A percentile compares a stretch with the other conserved stretches of the same genome.
Evolutionary conservation across 2,888 invertebrate species (phyloP).

Genomic region (Ormyrus thymus): DNA sequence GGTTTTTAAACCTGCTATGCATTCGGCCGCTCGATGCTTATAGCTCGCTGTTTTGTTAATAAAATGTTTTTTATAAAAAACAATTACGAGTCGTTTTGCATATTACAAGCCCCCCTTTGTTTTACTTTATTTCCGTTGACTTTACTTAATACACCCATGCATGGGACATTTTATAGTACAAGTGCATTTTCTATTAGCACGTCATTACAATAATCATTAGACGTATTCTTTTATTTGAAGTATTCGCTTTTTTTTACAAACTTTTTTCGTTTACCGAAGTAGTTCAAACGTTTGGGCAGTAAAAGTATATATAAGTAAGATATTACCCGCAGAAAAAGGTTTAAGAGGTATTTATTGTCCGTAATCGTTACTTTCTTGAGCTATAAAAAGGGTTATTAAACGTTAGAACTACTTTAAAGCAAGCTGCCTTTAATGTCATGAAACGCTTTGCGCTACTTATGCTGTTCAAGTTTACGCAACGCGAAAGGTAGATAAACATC

Average conservation of each 20-base stretch:
- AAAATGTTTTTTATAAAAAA: slow-evolving; percentile 52
- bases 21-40: slow-evolving; percentile 50
- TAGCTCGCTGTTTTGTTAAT: slow-evolving; percentile 55
- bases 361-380: background rate
- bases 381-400: background rate
- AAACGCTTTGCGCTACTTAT: slow-evolving; percentile 38
- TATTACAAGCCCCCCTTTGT: slow-evolving; percentile 28
- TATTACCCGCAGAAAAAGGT: too few relatives aligned
- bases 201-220: too few relatives aligned
- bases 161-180: slow-evolving; percentile 1
- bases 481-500: background rate
- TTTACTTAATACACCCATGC: slow-evolving; percentile 3
- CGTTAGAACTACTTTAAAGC: too few relatives aligned
- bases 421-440: slow-evolving; percentile 2
- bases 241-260: background rate
- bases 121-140: slow-evolving; percentile 12
- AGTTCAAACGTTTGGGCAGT: too few relatives aligned
- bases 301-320: too few relatives aligned
- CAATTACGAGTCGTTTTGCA: slow-evolving; percentile 51
- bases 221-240: too few relatives aligned
- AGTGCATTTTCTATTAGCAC: too few relatives aligned
- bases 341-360: too few relatives aligned
- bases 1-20: slow-evolving; percentile 52
- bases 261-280: slow-evolving; percentile 17
- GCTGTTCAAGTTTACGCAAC: slow-evolving; percentile 21